Evolutionary conservation across 1,140 invertebrate species (phyloP).

Genomic region (Bombyx mandarina): DNA sequence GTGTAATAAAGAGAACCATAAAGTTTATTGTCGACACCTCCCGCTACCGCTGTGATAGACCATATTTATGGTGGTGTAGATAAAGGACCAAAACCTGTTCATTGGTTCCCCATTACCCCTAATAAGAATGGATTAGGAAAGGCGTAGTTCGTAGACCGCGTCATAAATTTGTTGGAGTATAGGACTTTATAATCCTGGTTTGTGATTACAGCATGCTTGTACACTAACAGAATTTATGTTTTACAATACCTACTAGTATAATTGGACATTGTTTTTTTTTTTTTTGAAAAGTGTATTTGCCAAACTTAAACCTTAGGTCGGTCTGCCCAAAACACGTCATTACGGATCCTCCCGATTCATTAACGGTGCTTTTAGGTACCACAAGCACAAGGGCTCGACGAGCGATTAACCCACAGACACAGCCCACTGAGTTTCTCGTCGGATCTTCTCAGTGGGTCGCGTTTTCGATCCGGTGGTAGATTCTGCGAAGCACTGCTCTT

Average conservation of each 20-base stretch:
- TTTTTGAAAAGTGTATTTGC: too few relatives aligned
- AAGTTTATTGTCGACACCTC: constrained; percentile 57
- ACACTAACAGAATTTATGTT: neutral
- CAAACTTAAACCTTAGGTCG: too few relatives aligned
- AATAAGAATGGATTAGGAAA: constrained; percentile 67
- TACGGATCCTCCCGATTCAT: too few relatives aligned
- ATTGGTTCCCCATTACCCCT: constrained; percentile 64
- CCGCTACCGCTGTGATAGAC: constrained; percentile 47
- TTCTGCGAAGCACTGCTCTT: too few relatives aligned
- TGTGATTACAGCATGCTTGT: constrained; percentile 39
- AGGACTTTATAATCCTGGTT: constrained; percentile 56
- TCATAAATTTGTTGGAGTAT: constrained; percentile 49
- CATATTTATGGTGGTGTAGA: constrained; percentile 54
- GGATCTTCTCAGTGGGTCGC: too few relatives aligned
- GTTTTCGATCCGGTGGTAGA: too few relatives aligned
- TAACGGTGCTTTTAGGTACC: too few relatives aligned
- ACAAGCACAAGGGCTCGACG: too few relatives aligned
- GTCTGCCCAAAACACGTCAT: too few relatives aligned
- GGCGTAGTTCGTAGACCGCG: constrained; percentile 41
- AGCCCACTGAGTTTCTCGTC: too few relatives aligned
- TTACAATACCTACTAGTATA: neutral
- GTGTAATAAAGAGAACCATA: constrained; percentile 50
- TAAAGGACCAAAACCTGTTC: constrained; percentile 62
- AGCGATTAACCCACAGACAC: too few relatives aligned
- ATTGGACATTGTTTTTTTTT: neutral